Conservation (phyloP, 2,797 vertebrate species). For the Naso thynnoides region DNA sequence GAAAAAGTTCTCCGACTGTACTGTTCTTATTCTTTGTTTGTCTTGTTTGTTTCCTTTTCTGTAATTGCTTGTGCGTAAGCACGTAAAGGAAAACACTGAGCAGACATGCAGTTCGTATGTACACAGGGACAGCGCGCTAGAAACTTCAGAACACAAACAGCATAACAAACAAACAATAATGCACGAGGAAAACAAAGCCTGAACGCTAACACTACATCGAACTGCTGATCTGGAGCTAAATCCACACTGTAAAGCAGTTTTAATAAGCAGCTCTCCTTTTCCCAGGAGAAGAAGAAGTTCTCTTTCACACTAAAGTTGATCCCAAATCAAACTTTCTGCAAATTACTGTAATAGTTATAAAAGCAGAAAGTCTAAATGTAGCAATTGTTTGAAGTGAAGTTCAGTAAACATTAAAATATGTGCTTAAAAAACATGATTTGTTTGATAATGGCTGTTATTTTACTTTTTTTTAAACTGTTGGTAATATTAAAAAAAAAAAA, state of each 20-base stretch:
- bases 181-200: background rate
- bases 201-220: background rate
- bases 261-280: no score
- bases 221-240: background rate
- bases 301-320: conserved; percentile 22
- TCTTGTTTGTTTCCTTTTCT: background rate
- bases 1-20: background rate
- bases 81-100: conserved; percentile 20
- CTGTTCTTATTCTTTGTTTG: background rate
- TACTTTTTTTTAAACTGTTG: no score
- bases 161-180: conserved; percentile 3
- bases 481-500: no score
- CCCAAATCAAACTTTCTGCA: conserved; percentile 38
- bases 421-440: conserved; percentile 25
- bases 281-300: background rate
- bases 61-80: background rate
- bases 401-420: conserved; percentile 23
- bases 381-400: conserved; percentile 10
- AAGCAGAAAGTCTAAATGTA: conserved; percentile 35
- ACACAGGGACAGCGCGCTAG: conserved; percentile 3
- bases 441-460: conserved; percentile 1
- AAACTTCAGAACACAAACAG: background rate
- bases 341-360: conserved; percentile 34
- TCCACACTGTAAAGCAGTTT: background rate
- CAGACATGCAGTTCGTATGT: background rate